Evolutionary conservation across 2,888 invertebrate species (phyloP).

Genomic region (Argyresthia goedartella): DNA sequence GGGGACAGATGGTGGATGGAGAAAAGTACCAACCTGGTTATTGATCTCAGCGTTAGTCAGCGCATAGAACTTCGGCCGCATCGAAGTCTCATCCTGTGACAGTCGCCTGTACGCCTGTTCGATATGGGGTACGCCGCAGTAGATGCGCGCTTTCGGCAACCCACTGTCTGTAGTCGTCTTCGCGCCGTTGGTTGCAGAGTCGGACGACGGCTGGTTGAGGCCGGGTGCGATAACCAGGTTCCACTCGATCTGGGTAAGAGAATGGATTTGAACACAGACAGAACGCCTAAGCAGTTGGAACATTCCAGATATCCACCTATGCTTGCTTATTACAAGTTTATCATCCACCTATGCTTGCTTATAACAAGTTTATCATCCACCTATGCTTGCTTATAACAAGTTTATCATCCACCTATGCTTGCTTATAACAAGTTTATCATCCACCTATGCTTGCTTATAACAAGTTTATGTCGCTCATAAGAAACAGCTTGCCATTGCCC

Average conservation of each 20-base stretch:
- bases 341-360: no score
- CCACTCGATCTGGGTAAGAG: conserved; percentile 53
- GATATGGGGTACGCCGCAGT: conserved; percentile 56
- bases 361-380: no score
- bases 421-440: no score
- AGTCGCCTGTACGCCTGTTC: conserved; percentile 52
- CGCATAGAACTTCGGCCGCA: conserved; percentile 93
- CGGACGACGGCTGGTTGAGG: conserved; percentile 41
- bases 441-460: no score
- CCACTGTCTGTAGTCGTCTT: conserved; percentile 39
- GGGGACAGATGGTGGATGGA: no score
- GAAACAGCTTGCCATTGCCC: no score
- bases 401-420: no score
- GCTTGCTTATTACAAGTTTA: no score
- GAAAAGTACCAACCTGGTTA: conserved; percentile 45
- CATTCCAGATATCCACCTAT: no score
- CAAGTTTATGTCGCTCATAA: no score
- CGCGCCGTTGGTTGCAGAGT: conserved; percentile 27
- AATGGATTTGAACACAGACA: background rate
- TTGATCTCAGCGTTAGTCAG: conserved; percentile 82
- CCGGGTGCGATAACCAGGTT: conserved; percentile 62
- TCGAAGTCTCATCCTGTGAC: conserved; percentile 73
- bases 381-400: no score
- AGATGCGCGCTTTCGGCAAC: conserved; percentile 49
- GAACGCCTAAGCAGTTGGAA: no score